Base-by-base conservation (phyloP, 2,888 invertebrate genomes). In the Drosophila helvetica region DNA sequence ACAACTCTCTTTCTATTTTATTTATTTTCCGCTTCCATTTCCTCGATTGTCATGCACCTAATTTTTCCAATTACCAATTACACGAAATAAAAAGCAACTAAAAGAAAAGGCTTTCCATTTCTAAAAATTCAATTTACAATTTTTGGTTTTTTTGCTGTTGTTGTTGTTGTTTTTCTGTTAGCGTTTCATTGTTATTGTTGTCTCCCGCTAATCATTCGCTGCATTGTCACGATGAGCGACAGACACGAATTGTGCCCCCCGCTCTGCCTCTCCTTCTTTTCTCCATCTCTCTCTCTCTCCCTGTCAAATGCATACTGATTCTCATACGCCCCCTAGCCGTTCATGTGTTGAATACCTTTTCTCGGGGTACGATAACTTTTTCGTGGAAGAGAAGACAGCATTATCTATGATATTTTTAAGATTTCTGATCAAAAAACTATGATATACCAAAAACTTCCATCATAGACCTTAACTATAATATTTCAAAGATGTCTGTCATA, bases 11-110 rank as follows among this genome's bases (percentile, higher is more conserved):
- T 1, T 7, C 25, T 25, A 5, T 25, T 25, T 25, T 0, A 8
- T 27, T 8, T 8, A 27, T 7, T 27, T 27, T 27, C 27, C 27
- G 1, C 27, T 27, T 1, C 27, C 47, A 54, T 61, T 56, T 59
- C 15, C 42, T 6, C 38, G 17, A n/a, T 57, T 73, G 46, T 62
- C 51, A 17, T 46, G 30, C 62, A 66, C 12, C 33, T 38, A 38
- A 69, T 66, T 69, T 77, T 53, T 30, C 53, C 65, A 74, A 74
- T 77, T 69, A 64, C 48, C 62, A 64, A 60, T 73, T 59, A 56
- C 59, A 50, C 58, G 42, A 27, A 10, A 12, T n/a, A n/a, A 27
- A 46, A n/a, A 30, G 43, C 9, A 38, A 19, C 19, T 38, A 4
- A 10, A 27, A 12, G 4, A 9, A 30, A 18, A 52, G 15, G 2